Percentiles rank a stretch among this genome's conserved stretches.
Evolutionary conservation across 2,113 vertebrate species (phyloP).

Genomic region (Nesogale talazaci): DNA sequence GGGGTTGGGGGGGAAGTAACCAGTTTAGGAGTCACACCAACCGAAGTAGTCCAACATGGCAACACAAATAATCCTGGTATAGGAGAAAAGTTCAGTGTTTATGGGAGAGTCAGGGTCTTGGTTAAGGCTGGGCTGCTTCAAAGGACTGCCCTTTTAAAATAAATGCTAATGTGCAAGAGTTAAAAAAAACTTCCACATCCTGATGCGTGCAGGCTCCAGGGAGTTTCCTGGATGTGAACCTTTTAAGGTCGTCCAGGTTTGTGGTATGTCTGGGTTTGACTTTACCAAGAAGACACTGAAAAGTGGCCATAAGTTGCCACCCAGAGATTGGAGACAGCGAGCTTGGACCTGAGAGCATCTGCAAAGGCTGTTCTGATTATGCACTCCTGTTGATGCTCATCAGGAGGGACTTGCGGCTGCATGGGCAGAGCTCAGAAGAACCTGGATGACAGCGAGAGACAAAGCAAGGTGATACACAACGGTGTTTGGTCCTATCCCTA

Average conservation of each 20-base stretch:
- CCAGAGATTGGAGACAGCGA: neutral
- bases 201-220: neutral
- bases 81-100: neutral
- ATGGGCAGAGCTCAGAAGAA: neutral
- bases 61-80: neutral
- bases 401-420: neutral
- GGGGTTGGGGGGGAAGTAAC: neutral
- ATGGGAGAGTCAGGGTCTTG: neutral
- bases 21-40: neutral
- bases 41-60: neutral
- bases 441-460: neutral
- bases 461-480: neutral
- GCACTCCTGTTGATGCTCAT: neutral
- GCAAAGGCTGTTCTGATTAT: neutral
- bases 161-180: neutral
- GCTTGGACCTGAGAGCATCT: neutral
- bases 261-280: neutral
- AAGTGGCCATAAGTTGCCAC: neutral
- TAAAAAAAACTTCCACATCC: neutral
- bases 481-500: neutral
- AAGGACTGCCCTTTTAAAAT: neutral
- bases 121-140: neutral
- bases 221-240: neutral
- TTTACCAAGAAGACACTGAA: neutral
- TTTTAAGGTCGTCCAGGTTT: neutral